These are phyloP conservation scores for Basileuterus tristriatus DNA, from an alignment of 2,797 vertebrate species.

Conservation along the genomic window DNA sequence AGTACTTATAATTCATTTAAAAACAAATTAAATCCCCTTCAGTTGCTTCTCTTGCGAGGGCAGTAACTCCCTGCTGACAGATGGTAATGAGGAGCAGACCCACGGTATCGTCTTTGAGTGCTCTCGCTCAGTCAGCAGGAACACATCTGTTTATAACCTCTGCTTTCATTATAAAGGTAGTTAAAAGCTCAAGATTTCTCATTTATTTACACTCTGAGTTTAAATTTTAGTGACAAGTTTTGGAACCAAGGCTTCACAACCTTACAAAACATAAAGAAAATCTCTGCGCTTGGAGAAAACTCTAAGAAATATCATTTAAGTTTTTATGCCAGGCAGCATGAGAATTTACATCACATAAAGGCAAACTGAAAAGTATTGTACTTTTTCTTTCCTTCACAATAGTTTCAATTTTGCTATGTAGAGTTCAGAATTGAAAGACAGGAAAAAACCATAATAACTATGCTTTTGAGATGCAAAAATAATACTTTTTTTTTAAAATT, in stretches of 20 bases:
- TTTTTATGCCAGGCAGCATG: background rate
- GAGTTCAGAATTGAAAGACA: background rate
- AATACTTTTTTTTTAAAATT: background rate
- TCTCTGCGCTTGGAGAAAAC: background rate
- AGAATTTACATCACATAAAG: background rate
- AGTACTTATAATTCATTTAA: slow-evolving; percentile 9
- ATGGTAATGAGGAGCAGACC: background rate
- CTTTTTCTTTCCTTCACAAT: background rate
- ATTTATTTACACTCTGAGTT: slow-evolving; percentile 11
- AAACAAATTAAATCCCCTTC: slow-evolving; percentile 9
- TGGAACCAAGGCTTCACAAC: background rate
- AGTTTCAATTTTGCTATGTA: background rate
- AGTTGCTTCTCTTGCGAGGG: background rate
- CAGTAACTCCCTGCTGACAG: slow-evolving; percentile 21
- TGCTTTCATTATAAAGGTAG: background rate
- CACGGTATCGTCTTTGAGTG: background rate
- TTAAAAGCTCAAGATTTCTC: slow-evolving; percentile 9
- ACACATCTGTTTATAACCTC: background rate
- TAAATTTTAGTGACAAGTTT: slow-evolving; percentile 34
- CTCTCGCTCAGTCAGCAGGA: background rate
- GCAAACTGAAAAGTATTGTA: background rate
- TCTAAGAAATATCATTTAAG: background rate
- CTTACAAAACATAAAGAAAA: background rate
- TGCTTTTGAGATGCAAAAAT: background rate
- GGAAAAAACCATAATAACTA: background rate